Conservation (phyloP, 2,113 vertebrate genomes). For the Corapipo altera region DNA sequence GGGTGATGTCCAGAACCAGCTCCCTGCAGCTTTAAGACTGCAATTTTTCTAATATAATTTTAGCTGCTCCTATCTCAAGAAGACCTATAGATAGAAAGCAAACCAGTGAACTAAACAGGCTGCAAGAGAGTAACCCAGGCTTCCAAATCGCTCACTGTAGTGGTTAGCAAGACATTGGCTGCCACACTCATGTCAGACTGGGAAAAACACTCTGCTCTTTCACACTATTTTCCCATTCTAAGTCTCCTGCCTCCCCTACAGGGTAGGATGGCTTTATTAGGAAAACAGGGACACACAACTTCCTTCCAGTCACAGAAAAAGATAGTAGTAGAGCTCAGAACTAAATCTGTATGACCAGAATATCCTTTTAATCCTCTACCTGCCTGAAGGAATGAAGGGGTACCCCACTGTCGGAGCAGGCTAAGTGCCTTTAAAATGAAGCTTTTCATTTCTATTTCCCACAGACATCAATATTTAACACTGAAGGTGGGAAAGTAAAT, state of each 20-base stretch:
- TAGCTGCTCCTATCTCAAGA: constrained; percentile 54
- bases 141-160: neutral
- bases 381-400: neutral
- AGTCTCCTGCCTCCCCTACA: neutral
- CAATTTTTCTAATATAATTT: constrained; percentile 35
- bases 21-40: constrained; percentile 41
- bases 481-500: constrained; percentile 69
- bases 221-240: neutral
- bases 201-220: neutral
- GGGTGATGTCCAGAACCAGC: neutral
- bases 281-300: neutral
- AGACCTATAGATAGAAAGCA: constrained; percentile 59
- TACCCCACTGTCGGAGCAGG: constrained; percentile 16
- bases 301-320: neutral
- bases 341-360: neutral
- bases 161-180: neutral
- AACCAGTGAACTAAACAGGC: constrained; percentile 42
- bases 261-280: neutral
- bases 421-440: constrained; percentile 55
- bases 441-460: constrained; percentile 65
- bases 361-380: neutral
- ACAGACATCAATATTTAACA: constrained; percentile 69
- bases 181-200: neutral
- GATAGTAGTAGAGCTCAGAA: neutral
- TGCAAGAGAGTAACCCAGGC: neutral